These are phyloP conservation scores for Erythrocebus patas DNA, from an alignment of 2,113 vertebrate genomes.

Conservation along the genomic window DNA sequence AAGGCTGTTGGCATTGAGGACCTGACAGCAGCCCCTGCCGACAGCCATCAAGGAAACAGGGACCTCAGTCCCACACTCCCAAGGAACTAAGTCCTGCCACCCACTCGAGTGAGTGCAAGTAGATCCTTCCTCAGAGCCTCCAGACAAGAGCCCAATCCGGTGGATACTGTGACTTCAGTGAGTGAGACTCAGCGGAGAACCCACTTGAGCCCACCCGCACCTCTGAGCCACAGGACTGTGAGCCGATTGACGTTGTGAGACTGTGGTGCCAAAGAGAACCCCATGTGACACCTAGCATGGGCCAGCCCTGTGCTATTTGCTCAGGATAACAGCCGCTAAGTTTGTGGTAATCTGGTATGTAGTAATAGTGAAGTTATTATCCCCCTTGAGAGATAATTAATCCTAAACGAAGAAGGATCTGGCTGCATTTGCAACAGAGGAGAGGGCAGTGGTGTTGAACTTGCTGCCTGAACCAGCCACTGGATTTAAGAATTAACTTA, in stretches of 20 bases:
- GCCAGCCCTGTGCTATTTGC: background rate
- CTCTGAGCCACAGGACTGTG: background rate
- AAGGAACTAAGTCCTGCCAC: background rate
- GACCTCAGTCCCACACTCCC: background rate
- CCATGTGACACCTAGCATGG: background rate
- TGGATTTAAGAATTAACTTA: background rate
- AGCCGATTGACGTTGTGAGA: background rate
- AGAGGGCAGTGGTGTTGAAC: background rate
- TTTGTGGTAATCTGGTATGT: background rate
- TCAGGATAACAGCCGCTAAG: background rate
- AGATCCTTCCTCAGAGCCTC: background rate
- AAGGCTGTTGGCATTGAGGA: background rate
- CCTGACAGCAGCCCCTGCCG: background rate
- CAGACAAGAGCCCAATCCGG: background rate
- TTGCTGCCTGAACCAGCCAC: background rate
- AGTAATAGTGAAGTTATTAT: background rate
- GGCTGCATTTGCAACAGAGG: background rate
- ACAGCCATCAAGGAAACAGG: background rate
- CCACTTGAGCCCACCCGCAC: too few species aligned
- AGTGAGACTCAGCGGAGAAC: background rate
- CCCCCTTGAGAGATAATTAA: background rate
- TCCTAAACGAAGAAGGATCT: background rate
- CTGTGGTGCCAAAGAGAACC: background rate
- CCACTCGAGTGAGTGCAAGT: background rate
- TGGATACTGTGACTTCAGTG: background rate